Base-by-base conservation (phyloP, 2,113 vertebrate species). In the Vimba vimba region DNA sequence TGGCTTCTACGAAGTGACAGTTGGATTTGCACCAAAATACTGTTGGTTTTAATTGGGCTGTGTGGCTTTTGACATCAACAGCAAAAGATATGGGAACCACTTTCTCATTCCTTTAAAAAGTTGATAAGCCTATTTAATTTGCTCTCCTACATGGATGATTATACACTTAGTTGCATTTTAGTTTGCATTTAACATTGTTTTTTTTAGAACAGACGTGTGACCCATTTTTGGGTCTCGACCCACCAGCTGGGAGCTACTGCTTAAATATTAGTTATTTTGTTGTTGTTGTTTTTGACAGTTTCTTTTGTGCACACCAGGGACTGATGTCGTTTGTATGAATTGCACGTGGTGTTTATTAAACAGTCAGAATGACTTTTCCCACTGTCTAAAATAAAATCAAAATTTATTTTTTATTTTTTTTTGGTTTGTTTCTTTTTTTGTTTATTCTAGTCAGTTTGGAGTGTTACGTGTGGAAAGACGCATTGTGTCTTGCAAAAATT, bases 231-330 rank as follows among this genome's bases (percentile, higher is more conserved):
- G 75, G 27, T 77, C 75, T 55, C 2, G 75, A 55, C 75, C 75
- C 50, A 52, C 9, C 47, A 77, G 17, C 45, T 77, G 75, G 75
- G 75, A 55, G 33, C 45, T 9, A 52, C 75, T 33, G 45, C 80
- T 69, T 82, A 82, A 69, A 66, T 82, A 64, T 62, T 81, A 55
- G 75, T 30, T 30, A 55, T 52, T 30, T 77, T 77, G 45, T 82
- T 82, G 39, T 81, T 69, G 68, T 82, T 69, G 25, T 52, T 33
- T 81, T 66, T 55, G 5, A 66, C 6, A 27, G n/a, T 30, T 66
- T 80, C 33, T 79, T 80, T 25, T 47, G 36, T 66, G 17, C 21
- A 81, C 39, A 21, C 36, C n/a, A 62, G 60, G 59, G 79, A 66
- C 4, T 66, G 79, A 30, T 62, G 39, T 30, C 27, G 15, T 21